Base-by-base conservation (phyloP, 2,113 vertebrate genomes). In the Microtus montanus region DNA sequence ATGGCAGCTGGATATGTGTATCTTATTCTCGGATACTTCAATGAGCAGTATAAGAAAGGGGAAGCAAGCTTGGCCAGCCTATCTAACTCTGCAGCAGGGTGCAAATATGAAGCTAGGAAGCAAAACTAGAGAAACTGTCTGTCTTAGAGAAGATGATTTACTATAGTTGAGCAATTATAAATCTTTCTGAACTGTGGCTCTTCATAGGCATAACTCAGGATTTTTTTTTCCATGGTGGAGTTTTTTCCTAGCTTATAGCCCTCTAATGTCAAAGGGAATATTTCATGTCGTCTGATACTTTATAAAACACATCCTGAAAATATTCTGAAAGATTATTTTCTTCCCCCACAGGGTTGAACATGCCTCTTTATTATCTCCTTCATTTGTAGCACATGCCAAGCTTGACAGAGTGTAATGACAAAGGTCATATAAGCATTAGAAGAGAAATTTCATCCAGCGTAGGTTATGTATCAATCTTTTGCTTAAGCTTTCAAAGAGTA, bases 221-320 rank as follows among this genome's bases (percentile, higher is more conserved):
- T 52, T 86, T 89, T 20, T 89, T 20, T 87, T 14, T 49, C 83
- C 92, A 15, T 70, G 74, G 38, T 74, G 20, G 71, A 61, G 75
- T 7, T 83, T 7, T 54, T 95, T 38, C 54, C 47, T 92, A 86
- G 28, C 26, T 41, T 94, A 28, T 78, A 95, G 96, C 47, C 47
- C 44, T 95, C 35, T 30, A 3, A 52, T 92, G 93, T 95, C 47
- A 93, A 41, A 92, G 33, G 30, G 73, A 6, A 54, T 82, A 3
- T 64, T 95, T 87, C 0, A 63, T 38, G 63, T 82, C 97, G 96
- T 91, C 83, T 38, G 61, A 70, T 9, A 66, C 7, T 97, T 79
- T 73, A 54, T 93, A 96, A 97, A 92, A 30, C 30, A 2, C 66
- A 30, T 49, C 64, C 66, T 66, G 52, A 74, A 96, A 96, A 83